Base-by-base conservation (phyloP, 2,888 invertebrate genomes). In the Helleia helle region DNA sequence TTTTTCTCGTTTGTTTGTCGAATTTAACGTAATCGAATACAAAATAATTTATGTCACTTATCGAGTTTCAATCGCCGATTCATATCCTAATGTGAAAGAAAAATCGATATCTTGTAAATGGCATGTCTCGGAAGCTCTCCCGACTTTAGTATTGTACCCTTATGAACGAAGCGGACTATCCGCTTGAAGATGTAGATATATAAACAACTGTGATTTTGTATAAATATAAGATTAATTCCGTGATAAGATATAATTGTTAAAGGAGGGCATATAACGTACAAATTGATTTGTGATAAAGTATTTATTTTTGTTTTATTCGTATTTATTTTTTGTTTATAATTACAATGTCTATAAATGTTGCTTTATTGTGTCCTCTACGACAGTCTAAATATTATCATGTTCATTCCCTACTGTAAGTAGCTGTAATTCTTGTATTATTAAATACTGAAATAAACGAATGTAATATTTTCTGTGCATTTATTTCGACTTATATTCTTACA, bases 401-500 rank as follows among this genome's bases (percentile, higher is more conserved):
- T 3, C 18, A 31, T 31, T 31, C 31, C 30, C 31, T 31, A 31
- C 8, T 30, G 14, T 30, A 30, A 14, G 15, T 15, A 15, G 15
- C 24, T 24, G 12, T 6, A 30, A 15, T 6, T 30, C 15, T 30
- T 15, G 15, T n/a, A 31, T 18, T 31, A 31, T 31, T 15, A 17
- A 17, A 11, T 9, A 15, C 37, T 28, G 28, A 37, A 34, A 18
- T 13, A 36, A 39, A 18, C 26, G 27, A 39, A 36, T 26, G 18
- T 36, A 24, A 14, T 36, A 34, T 25, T 28, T 22, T 18, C 14
- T 11, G 18, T 38, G 12, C 18, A 34, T 13, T 26, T 34, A 15
- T 24, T 44, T 41, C 38, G 13, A 22, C 12, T 28, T 15, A 2
- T 15, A 44, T 62, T n/a, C 66, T 68, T 65, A 71, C 40, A 62